Evolutionary conservation across 1,140 invertebrate genomes (phyloP), one percentile per base, ranked within the genome.

Genomic region (Drosophila elegans): DNA sequence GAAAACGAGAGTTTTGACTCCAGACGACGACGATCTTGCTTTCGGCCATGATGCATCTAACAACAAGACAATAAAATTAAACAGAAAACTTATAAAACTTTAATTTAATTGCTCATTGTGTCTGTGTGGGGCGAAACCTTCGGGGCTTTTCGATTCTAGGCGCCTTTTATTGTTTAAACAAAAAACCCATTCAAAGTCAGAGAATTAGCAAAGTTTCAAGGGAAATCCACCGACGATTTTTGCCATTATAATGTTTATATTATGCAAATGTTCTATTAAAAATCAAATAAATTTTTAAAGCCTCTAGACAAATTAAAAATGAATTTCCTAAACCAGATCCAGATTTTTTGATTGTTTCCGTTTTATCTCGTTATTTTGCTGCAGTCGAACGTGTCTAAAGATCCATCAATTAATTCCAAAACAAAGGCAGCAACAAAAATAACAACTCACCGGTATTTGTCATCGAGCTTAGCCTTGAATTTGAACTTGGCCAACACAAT

Each of bases 401-500:
- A 71, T 71, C 4, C 67, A 71, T 71, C 67, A 71, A 71, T 56
- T 71, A 71, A 55, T 36, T 56, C 11, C 27, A 48, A 71, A 69
- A 71, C 51, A 71, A 62, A 67, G 75, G 41, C 51, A 71, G 59
- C 39, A 49, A 69, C 56, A 60, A 52, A 42, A 51, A 54, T 25
- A 59, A 60, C 34, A 68, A 42, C 66, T 69, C 54, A 29, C 55
- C 75, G 71, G 53, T 27, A 44, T 69, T 72, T 75, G 55, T 68
- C 67, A 63, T 76, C 63, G 63, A 71, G 76, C 60, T 83, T 89
- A 88, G 83, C 83, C 84, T 88, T 89, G 84, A 88, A 83, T 88
- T 88, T 88, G 84, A 88, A 88, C 84, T 88, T 88, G 84, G 61
- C 73, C 74, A 80, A 83, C 66, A 57, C 75, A 88, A 73, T 78